A percentile compares a stretch with the other conserved stretches of the same genome.
phyloP scores from a whole-genome alignment of 2,888 invertebrate genomes.

The Eubasilissa splendida region DNA sequence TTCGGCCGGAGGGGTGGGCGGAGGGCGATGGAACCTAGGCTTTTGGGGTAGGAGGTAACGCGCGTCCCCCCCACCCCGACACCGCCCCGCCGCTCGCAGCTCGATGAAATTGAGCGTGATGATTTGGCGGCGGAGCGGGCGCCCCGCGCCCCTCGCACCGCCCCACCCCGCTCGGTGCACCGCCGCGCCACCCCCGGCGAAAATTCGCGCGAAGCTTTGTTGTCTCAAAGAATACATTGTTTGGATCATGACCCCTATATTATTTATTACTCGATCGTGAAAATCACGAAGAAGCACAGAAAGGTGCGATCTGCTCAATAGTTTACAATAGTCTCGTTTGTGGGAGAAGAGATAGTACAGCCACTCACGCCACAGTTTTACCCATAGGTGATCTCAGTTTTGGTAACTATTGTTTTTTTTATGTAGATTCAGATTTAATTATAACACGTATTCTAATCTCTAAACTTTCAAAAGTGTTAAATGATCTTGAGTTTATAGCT shows the following conservation, averaged over 20 bases:
- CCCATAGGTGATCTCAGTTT: too few relatives aligned
- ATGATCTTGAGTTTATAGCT: too few relatives aligned
- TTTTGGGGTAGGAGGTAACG: too few relatives aligned
- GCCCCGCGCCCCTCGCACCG: conserved; percentile 61
- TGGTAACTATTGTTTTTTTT: too few relatives aligned
- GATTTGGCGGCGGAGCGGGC: conserved; percentile 45
- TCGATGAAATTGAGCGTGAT: conserved; percentile 50
- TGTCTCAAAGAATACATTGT: conserved; percentile 31
- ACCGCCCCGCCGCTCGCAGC: conserved; percentile 55
- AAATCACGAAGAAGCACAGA: neutral
- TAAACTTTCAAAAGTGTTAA: too few relatives aligned
- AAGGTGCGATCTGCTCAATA: too few relatives aligned
- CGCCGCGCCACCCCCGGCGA: conserved; percentile 33
- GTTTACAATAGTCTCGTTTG: too few relatives aligned
- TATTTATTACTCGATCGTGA: neutral
- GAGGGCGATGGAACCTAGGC: neutral
- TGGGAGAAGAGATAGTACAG: too few relatives aligned
- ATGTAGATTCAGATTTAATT: too few relatives aligned
- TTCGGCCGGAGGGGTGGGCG: conserved; percentile 1
- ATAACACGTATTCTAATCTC: too few relatives aligned
- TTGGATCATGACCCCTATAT: conserved; percentile 1
- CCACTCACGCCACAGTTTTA: too few relatives aligned
- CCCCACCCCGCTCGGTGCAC: conserved; percentile 14
- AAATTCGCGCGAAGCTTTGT: conserved; percentile 25
- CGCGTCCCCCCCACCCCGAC: too few relatives aligned